Percentiles rank a stretch among this genome's conserved stretches.
phyloP scores from a whole-genome alignment of 2,113 vertebrate species.

The Pluvianellus socialis region DNA sequence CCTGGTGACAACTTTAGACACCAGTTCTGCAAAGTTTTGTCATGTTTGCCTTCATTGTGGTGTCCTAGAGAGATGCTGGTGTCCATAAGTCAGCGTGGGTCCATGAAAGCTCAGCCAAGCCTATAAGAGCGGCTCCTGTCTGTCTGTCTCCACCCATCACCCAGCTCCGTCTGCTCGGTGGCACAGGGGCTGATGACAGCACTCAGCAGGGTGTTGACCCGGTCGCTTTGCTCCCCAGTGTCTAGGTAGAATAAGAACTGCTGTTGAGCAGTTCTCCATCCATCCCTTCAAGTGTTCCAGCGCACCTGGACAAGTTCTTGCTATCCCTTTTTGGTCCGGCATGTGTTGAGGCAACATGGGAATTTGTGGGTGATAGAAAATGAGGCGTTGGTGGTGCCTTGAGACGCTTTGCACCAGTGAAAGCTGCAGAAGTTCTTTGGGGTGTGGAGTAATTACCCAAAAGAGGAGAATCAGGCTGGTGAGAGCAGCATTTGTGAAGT shows the following conservation, averaged over 20 bases:
- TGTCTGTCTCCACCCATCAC: background rate
- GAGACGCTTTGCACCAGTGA: background rate
- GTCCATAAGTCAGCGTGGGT: background rate
- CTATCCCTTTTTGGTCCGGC: background rate
- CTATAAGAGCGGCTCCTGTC: background rate
- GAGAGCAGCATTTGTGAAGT: background rate
- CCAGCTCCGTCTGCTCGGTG: rapidly evolving
- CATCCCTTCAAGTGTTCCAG: background rate
- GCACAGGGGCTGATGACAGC: background rate
- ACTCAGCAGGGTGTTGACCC: rapidly evolving
- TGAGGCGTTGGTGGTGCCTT: background rate
- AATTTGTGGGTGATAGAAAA: background rate
- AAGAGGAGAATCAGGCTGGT: background rate
- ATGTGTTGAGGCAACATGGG: background rate
- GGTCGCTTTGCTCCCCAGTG: background rate
- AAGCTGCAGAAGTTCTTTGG: background rate
- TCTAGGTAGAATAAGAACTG: background rate
- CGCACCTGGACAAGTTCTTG: background rate
- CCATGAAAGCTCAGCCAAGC: background rate
- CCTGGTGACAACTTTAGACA: background rate
- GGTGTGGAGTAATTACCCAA: too few relatives aligned
- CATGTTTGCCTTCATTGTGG: background rate
- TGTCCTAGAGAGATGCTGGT: background rate
- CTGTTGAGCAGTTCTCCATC: background rate
- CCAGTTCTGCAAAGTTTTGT: background rate